Evolutionary conservation across 2,888 invertebrate species (phyloP), one percentile per base, ranked within the genome.

Genomic region (Palloptera scutellata): DNA sequence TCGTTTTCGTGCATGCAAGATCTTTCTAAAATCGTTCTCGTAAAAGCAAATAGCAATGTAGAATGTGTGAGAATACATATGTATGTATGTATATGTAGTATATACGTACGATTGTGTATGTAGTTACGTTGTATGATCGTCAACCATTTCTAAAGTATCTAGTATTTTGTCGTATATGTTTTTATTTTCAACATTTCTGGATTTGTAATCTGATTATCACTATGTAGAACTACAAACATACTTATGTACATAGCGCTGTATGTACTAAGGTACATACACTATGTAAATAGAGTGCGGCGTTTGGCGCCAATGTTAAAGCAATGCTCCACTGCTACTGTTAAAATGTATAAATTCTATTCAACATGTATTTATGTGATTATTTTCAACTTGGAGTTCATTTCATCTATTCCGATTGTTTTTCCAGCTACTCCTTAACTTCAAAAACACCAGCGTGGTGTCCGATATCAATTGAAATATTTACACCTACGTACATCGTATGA

Each of bases 191-290:
- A 30, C 30, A 30, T 51, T 61, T 40, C 40, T 19, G 48, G 51
- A 12, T 61, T 53, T 53, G 52, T 61, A 61, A 61, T 40, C 61
- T 53, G 52, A 61, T 61, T 53, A 61, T 12, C 61, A 15, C n/a
- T 51, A 4, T 19, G 17, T 54, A n/a, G 30, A 30, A 30, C 30
- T 30, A 30, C 6, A 30, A 4, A 30, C 30, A 30, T 30, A 30
- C 6, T 6, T 30, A 30, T 30, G 30, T 30, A 30, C 6, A 6
- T n/a, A n/a, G n/a, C n/a, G n/a, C n/a, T n/a, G n/a, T n/a, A n/a
- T n/a, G n/a, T n/a, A n/a, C n/a, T n/a, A n/a, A n/a, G n/a, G n/a
- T n/a, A n/a, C n/a, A n/a, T n/a, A n/a, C n/a, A n/a, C n/a, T n/a
- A n/a, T 30, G 6, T 30, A 48, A n/a, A 11, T 15, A 48, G 5